Evolutionary conservation across 2,113 vertebrate genomes (phyloP).

Genomic region (Ceyx melanurus): DNA sequence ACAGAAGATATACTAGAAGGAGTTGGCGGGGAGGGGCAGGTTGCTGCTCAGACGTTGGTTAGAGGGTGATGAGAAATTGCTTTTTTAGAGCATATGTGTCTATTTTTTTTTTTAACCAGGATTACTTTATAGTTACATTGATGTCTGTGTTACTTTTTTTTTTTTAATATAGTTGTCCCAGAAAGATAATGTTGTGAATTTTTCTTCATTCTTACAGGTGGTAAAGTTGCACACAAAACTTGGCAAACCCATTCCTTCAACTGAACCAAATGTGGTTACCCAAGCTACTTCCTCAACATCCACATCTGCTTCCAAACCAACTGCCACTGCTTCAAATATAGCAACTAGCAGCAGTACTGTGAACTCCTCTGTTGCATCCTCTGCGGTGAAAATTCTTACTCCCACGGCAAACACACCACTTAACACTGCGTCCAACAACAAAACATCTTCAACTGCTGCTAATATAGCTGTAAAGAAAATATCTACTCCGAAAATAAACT

Average conservation of each 20-base stretch:
- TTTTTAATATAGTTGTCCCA: not conserved
- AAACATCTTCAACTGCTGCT: constrained; percentile 72
- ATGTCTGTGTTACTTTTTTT: not conserved
- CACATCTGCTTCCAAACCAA: constrained; percentile 83
- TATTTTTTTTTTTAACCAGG: not conserved
- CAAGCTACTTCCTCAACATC: constrained; percentile 86
- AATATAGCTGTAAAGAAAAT: constrained; percentile 88
- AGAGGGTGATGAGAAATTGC: not conserved
- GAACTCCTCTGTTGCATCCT: constrained; percentile 75
- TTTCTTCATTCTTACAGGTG: constrained; percentile 78
- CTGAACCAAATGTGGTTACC: constrained; percentile 93
- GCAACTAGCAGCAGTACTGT: constrained; percentile 79
- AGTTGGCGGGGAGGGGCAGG: not conserved
- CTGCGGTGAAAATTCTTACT: constrained; percentile 80
- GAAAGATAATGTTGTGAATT: not conserved
- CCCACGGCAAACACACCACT: constrained; percentile 77
- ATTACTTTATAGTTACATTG: not conserved
- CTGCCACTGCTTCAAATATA: constrained; percentile 80
- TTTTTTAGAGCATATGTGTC: not conserved
- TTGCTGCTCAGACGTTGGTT: not conserved
- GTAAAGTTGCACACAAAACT: constrained; percentile 98
- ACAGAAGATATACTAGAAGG: too few species aligned
- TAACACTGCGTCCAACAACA: constrained; percentile 72
- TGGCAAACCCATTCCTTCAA: constrained; percentile 97
- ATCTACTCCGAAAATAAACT: constrained; percentile 96